Evolutionary conservation across 2,797 vertebrate species (phyloP).

Genomic region (Hephaestus fuliginosus): DNA sequence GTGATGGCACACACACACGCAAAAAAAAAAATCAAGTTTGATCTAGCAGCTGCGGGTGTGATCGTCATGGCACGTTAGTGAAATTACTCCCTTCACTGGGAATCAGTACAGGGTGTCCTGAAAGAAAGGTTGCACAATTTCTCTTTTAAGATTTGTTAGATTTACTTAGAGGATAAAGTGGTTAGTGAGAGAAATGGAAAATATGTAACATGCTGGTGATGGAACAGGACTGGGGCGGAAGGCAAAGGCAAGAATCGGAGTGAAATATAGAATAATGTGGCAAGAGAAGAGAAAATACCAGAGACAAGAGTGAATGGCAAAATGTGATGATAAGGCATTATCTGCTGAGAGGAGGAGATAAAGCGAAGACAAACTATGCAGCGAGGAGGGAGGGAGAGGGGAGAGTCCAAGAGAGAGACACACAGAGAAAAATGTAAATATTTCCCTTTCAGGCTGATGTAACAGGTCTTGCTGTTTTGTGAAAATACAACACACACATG

Average conservation of each 20-base stretch:
- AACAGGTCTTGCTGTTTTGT: constrained; percentile 5
- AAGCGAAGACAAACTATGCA: constrained; percentile 38
- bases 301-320: constrained; percentile 6
- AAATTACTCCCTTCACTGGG: constrained; percentile 11
- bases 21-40: constrained; percentile 21
- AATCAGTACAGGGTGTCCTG: constrained; percentile 1
- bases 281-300: constrained; percentile 19
- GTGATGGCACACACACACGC: background rate
- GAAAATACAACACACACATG: constrained; percentile 5
- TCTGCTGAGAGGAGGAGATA: constrained; percentile 33
- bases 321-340: constrained; percentile 48
- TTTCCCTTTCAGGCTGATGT: constrained; percentile 15
- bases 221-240: constrained; percentile 5
- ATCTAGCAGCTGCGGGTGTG: constrained; percentile 28
- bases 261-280: constrained; percentile 16
- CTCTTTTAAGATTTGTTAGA: background rate
- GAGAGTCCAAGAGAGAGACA: background rate
- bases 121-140: background rate
- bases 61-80: constrained; percentile 28
- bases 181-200: background rate
- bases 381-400: background rate
- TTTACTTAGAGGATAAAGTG: background rate
- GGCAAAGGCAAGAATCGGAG: constrained; percentile 29
- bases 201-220: background rate
- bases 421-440: constrained; percentile 23